These are phyloP conservation scores for Mionectes macconnelli DNA, from an alignment of 2,113 vertebrate genomes.

Conservation along the genomic window DNA sequence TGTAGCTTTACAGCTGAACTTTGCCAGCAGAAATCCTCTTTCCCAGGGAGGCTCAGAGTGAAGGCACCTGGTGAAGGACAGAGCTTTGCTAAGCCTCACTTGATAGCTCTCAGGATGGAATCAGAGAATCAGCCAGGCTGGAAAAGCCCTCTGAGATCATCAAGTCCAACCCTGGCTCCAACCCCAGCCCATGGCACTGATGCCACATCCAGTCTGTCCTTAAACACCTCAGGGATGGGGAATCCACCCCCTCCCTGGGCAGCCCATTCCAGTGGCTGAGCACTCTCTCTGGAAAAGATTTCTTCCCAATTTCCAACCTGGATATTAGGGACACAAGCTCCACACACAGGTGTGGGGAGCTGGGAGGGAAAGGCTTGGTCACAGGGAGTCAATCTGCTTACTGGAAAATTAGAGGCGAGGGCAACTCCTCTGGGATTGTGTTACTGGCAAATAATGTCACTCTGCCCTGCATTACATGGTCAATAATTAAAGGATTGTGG, in stretches of 20 bases:
- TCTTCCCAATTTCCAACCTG: too few species aligned
- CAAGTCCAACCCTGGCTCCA: too few species aligned
- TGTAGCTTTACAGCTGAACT: not conserved
- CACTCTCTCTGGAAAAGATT: too few species aligned
- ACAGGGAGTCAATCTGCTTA: not conserved
- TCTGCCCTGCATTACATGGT: not conserved
- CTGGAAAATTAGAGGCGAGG: not conserved
- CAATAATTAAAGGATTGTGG: slow-evolving; percentile 2
- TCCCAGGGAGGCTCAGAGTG: fast-evolving
- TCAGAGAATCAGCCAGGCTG: too few species aligned
- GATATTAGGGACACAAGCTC: not conserved
- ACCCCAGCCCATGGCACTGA: too few species aligned
- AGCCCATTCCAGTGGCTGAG: too few species aligned
- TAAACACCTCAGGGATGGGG: too few species aligned
- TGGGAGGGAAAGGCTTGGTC: not conserved
- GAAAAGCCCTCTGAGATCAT: too few species aligned
- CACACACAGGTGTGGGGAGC: fast-evolving
- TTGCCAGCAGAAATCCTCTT: not conserved
- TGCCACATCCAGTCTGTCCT: too few species aligned
- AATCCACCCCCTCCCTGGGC: too few species aligned
- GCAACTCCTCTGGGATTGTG: not conserved
- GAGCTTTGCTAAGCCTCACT: not conserved
- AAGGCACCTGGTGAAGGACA: not conserved
- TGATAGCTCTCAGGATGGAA: fast-evolving
- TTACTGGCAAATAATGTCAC: slow-evolving; percentile 36